Base-by-base conservation (phyloP, 2,797 vertebrate genomes). In the Protonibea diacanthus region DNA sequence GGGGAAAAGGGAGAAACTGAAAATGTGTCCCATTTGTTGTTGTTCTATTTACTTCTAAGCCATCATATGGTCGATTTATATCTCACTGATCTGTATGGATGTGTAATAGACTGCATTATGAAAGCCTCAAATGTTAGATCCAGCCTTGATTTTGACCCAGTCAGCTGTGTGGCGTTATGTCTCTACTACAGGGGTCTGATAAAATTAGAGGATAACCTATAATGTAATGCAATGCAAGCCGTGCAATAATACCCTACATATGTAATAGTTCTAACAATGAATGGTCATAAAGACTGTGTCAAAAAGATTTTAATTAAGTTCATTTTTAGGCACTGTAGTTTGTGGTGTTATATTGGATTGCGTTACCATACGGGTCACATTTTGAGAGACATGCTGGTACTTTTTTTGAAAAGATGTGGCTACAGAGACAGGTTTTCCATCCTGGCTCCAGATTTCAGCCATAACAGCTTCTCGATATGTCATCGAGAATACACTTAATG, bases 1-100 rank as follows among this genome's bases (percentile, higher is more conserved):
- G 60, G 23, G 27, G 56, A 29, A 58, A 61, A 79, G 63, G 20
- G 53, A 33, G 5, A 15, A 68, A 71, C 44, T 66, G 38, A 61
- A 60, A 65, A 52, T 21, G 23, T 60, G 12, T 48, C 14, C 25
- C 48, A 68, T 29, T 38, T 62, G 14, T 40, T 49, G 61, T 77
- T 3, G 57, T 69, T 64, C 11, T 44, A 70, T 69, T 75, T 18
- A 49, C 55, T 70, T 44, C 44, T 29, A 58, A 66, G 42, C 45
- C 25, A 58, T 66, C 27, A 33, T 58, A 13, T 58, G 38, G 27
- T 59, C 20, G 38, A 74, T 63, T 51, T 52, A 23, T 25, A 8
- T 66, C 49, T 49, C 12, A 45, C 33, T 70, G 20, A 52, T 63
- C 59, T 52, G 58, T 62, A 15, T 33, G 47, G 65, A 64, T 57